Base-by-base conservation (phyloP, 2,888 invertebrate species). In the Capitulum mitella region DNA sequence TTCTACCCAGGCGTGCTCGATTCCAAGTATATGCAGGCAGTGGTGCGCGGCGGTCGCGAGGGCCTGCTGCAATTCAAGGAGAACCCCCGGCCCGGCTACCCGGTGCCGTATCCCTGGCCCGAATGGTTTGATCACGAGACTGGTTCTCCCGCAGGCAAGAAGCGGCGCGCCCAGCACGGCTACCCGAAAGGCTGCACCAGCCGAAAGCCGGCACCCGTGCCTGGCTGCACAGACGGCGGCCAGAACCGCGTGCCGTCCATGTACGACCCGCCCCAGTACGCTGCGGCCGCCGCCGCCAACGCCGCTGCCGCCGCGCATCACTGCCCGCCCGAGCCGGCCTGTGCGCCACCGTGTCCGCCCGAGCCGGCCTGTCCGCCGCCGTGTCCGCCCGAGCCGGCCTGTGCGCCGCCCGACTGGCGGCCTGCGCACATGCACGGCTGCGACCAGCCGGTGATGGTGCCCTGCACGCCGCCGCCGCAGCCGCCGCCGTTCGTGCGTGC, bases 401-500 rank as follows among this genome's bases (percentile, higher is more conserved):
- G 32, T 19, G 34, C 64, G 16, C 64, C 32, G 51, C 22, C 51
- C 26, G 51, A 22, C 29, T 58, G 58, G 43, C 43, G 12, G 43
- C 43, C 5, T 5, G 43, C 43, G 6, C 6, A 43, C 6, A 43
- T 43, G 43, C 43, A 12, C 43, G 43, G 43, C 43, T 43, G 43
- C 43, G 43, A 43, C 58, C 58, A 58, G 54, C 58, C 58, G n/a
- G 58, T 58, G 54, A 22, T 54, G 54, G 54, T 54, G 58, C n/a
- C n/a, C n/a, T 58, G 58, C n/a, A 22, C 26, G 32, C 64, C 29
- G 64, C 64, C 32, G 19, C 37, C 26, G 37, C 70, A 70, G 70
- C 70, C 70, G 70, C 70, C 70, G 40, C 70, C 70, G 70, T 70
- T 70, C 37, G 70, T 70, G 37, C 70, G 70, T 26, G 70, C 70